These are phyloP conservation scores for Ectemnius lituratus DNA, from an alignment of 2,888 invertebrate genomes.

Conservation along the genomic window DNA sequence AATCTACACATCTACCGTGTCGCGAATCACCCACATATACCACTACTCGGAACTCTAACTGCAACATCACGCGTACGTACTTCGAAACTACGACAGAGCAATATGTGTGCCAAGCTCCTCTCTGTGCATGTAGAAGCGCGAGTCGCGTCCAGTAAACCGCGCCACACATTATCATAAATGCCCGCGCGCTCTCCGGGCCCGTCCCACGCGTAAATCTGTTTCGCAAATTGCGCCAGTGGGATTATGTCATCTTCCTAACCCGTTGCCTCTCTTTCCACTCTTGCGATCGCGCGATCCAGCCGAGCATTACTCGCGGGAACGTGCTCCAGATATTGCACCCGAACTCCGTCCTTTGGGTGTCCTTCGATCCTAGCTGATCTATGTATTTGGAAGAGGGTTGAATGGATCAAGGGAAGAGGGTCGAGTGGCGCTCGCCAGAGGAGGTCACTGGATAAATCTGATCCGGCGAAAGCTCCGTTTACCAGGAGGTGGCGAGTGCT, in stretches of 20 bases:
- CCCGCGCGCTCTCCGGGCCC: constrained; percentile 62
- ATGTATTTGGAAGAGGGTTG: too few species aligned
- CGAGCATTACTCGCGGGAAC: neutral
- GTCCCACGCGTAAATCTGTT: constrained; percentile 77
- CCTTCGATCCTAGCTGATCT: neutral
- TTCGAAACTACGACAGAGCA: too few species aligned
- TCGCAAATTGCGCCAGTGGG: constrained; percentile 73
- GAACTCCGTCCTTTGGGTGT: neutral
- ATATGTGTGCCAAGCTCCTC: too few species aligned
- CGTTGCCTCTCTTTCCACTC: constrained; percentile 31
- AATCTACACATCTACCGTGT: constrained; percentile 29
- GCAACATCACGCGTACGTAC: neutral
- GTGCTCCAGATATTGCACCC: neutral
- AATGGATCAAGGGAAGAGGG: neutral
- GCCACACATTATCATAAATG: constrained; percentile 76
- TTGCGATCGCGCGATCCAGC: neutral
- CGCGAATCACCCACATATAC: neutral
- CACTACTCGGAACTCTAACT: constrained; percentile 9
- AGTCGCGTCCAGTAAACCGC: constrained; percentile 67
- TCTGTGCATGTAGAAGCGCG: constrained; percentile 16
- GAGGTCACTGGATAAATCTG: neutral
- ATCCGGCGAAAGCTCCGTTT: constrained; percentile 1
- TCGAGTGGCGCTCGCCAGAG: neutral
- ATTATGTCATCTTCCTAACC: constrained; percentile 68
- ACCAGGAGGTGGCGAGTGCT: neutral